Percentiles rank a stretch among this genome's conserved stretches.
These are phyloP conservation scores for Xenopus laevis DNA, from an alignment of 2,113 vertebrate species.

Conservation along the genomic window DNA sequence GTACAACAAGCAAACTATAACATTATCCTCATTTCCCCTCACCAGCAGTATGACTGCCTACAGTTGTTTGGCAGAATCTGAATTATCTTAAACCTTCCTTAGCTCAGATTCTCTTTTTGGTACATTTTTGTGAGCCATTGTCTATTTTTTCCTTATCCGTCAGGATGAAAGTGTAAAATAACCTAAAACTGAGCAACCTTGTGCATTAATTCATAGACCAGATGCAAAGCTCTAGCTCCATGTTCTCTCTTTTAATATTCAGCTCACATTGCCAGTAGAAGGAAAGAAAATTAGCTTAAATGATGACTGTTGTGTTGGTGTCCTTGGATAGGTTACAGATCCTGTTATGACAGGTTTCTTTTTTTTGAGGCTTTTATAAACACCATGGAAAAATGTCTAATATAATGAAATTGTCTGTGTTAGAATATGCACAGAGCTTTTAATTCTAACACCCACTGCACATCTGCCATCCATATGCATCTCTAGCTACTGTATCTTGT, in stretches of 20 bases:
- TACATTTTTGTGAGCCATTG: no score
- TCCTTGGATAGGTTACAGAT: constrained; percentile 1
- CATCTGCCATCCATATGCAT: constrained; percentile 19
- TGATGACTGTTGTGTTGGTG: constrained; percentile 1
- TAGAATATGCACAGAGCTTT: constrained; percentile 3
- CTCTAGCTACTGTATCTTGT: not conserved
- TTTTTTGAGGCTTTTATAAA: constrained; percentile 3
- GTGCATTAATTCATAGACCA: not conserved
- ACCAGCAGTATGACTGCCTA: no score
- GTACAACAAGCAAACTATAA: no score
- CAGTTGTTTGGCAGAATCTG: no score
- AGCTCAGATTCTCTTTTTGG: no score
- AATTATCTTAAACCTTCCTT: no score
- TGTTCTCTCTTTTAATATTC: not conserved
- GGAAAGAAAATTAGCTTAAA: constrained; percentile 2
- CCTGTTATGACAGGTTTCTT: not conserved
- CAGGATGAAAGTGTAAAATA: no score
- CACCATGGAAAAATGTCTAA: constrained; percentile 16
- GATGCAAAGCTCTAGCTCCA: not conserved
- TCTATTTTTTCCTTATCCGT: no score
- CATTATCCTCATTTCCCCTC: no score
- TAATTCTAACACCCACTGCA: constrained; percentile 16
- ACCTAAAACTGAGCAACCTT: no score
- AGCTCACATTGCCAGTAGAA: not conserved
- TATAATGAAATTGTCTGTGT: constrained; percentile 14